These are phyloP conservation scores for Panopea generosa DNA, from an alignment of 2,888 invertebrate genomes.

Conservation along the genomic window DNA sequence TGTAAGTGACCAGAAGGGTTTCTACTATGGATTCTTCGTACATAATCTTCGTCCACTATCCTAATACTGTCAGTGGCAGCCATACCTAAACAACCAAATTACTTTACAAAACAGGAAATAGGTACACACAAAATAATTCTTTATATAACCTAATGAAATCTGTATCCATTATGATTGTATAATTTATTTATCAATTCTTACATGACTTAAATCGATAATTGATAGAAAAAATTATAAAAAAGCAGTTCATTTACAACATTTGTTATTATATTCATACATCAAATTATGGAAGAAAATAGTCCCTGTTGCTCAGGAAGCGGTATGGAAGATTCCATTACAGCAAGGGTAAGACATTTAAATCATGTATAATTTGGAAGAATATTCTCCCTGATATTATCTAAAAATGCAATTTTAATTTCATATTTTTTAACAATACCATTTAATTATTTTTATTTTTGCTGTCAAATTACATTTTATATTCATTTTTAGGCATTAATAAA, in stretches of 20 bases:
- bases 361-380: background rate
- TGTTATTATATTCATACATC: slow-evolving; percentile 19
- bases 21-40: slow-evolving; percentile 77
- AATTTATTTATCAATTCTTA: background rate
- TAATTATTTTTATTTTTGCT: no score
- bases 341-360: slow-evolving; percentile 1
- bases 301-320: slow-evolving; percentile 48
- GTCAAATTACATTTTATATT: no score
- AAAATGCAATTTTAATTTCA: no score
- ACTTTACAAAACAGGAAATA: slow-evolving; percentile 56
- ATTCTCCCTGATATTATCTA: no score
- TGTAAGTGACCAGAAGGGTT: slow-evolving; percentile 80
- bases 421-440: no score
- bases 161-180: no score
- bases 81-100: slow-evolving; percentile 75
- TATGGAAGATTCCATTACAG: background rate
- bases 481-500: no score
- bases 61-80: slow-evolving; percentile 82
- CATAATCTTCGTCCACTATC: slow-evolving; percentile 78
- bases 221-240: no score
- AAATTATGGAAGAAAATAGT: slow-evolving; percentile 24
- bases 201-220: slow-evolving; percentile 1
- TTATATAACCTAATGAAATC: no score
- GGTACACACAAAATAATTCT: slow-evolving; percentile 36
- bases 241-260: no score